A percentile compares a stretch with the other conserved stretches of the same genome.
Evolutionary conservation across 2,888 invertebrate species (phyloP).

Genomic region (Pollenia griseotomentosa): DNA sequence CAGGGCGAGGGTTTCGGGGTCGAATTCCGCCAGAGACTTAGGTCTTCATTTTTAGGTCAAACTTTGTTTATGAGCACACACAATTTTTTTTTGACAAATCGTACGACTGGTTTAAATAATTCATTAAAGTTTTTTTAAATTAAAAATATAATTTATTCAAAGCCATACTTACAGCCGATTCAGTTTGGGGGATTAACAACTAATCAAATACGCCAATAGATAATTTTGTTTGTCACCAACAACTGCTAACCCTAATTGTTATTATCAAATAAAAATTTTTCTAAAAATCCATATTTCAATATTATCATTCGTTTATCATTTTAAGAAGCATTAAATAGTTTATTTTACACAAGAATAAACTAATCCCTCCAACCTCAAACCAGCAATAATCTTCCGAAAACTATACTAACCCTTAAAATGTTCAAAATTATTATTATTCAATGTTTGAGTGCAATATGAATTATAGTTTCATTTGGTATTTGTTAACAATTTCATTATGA

Average conservation of each 20-base stretch:
- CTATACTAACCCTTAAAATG: conserved; percentile 39
- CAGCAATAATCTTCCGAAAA: background rate
- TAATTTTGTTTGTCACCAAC: conserved; percentile 21
- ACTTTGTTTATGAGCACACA: too few species aligned
- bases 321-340: conserved; percentile 12
- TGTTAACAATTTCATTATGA: conserved; percentile 11
- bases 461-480: conserved; percentile 32
- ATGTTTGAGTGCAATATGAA: conserved; percentile 10
- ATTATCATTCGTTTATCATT: conserved; percentile 21
- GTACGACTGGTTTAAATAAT: too few species aligned
- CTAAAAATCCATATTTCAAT: conserved; percentile 7
- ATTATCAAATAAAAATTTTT: conserved; percentile 32
- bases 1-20: too few species aligned
- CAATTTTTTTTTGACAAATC: too few species aligned
- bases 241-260: background rate
- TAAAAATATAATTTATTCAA: too few species aligned
- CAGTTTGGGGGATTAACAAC: too few species aligned
- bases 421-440: background rate
- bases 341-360: conserved; percentile 2
- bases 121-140: too few species aligned
- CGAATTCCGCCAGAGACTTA: too few species aligned
- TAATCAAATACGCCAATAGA: background rate
- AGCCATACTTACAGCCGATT: too few species aligned
- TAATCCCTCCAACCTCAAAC: conserved; percentile 34
- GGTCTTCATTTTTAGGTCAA: too few species aligned